Evolutionary conservation across 30 jellyfish, hydroid and myxozoan species (phyloP).

Genomic region (Turritopsis rubra): DNA sequence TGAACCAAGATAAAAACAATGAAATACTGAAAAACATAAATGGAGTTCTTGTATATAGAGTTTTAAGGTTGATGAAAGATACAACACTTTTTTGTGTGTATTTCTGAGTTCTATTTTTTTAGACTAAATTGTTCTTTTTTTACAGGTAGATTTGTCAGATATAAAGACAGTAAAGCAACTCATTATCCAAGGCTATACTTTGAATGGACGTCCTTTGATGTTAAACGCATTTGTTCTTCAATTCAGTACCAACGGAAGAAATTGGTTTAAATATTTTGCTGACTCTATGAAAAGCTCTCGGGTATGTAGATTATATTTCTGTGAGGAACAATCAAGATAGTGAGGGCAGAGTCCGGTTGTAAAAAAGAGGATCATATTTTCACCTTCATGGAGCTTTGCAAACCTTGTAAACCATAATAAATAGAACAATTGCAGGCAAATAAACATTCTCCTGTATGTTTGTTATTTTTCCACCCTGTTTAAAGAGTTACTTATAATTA

Average conservation of each 20-base stretch:
- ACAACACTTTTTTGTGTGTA: not conserved
- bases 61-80: no score
- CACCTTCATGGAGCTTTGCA: no score
- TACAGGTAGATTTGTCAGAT: constrained; percentile 12
- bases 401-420: no score
- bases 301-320: not conserved
- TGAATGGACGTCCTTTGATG: constrained; percentile 23
- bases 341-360: no score
- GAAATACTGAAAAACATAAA: no score
- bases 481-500: no score
- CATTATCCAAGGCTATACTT: constrained; percentile 2
- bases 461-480: no score
- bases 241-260: constrained; percentile 18
- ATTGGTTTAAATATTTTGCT: constrained; percentile 21
- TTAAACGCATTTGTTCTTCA: constrained; percentile 30
- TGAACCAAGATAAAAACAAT: no score
- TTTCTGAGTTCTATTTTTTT: not conserved
- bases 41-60: no score
- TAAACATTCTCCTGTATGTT: no score
- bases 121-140: not conserved
- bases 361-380: no score
- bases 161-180: constrained; percentile 18
- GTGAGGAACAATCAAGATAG: not conserved
- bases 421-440: no score
- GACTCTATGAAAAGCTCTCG: not conserved